Base-by-base conservation (phyloP, 2,797 vertebrate genomes). In the Enteromius radiatus region DNA sequence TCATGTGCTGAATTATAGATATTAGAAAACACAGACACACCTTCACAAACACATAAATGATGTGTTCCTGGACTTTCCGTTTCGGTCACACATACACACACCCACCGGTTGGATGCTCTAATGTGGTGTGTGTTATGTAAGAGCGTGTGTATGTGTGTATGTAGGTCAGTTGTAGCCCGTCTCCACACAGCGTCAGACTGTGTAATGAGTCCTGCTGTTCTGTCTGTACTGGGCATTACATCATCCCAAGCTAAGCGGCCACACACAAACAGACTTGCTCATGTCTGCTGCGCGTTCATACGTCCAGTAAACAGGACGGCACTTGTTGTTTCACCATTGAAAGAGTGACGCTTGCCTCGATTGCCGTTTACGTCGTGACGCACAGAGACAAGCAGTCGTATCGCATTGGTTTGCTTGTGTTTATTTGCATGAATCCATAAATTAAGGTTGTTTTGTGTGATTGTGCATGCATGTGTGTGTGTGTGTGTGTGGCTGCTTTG, bases 151-250 rank as follows among this genome's bases (percentile, higher is more conserved):
- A 4, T 74, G 73, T 80, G 80, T 82, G 79, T 75, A 69, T 82
- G 76, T 82, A 84, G 85, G 85, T 86, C 85, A 86, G 82, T 76
- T 84, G 82, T 77, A 77, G 69, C 78, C 77, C 65, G 61, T 79
- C 74, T 71, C 80, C 73, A 76, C 77, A 76, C 69, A 63, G 85
- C 78, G 75, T 86, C 85, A 86, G 85, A 75, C 85, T 78, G 82
- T 81, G 85, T 84, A 86, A 84, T 86, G 83, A 76, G 73, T 80
- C 83, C 78, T 68, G 83, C 82, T 81, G 79, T 78, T 81, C 69
- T 68, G 67, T 81, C 67, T 84, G 52, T 86, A 28, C 43, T 84
- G 38, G 33, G 70, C 82, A 86, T 86, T 84, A 86, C 85, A 78
- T 86, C 85, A 86, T 78, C 82, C 75, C 68, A 52, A 76, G 68